Conservation (phyloP, 1,140 invertebrate genomes). For the Tetramorium alpestre region DNA sequence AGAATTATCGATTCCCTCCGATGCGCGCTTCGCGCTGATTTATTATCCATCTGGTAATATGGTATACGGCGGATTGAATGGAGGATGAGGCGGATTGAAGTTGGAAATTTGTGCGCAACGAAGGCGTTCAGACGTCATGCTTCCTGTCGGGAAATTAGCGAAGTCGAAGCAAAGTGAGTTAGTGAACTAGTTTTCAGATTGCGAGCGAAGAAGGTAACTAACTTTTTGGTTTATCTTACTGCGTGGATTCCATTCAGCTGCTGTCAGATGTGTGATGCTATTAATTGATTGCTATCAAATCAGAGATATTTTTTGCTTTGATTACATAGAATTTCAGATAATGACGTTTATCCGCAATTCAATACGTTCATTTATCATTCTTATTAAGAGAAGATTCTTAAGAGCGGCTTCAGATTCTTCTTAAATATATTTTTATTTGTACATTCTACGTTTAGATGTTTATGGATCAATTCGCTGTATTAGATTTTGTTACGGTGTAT, state of each 20-base stretch:
- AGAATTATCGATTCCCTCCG: slow-evolving; percentile 35
- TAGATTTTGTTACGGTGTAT: slow-evolving; percentile 3
- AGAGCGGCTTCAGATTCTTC: background rate
- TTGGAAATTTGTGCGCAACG: background rate
- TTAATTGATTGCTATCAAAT: background rate
- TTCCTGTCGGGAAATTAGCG: background rate
- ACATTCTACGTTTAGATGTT: background rate
- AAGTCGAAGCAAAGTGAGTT: background rate
- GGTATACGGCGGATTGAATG: background rate
- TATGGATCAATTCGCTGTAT: slow-evolving; percentile 31
- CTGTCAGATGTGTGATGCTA: background rate
- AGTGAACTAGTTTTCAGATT: slow-evolving; percentile 8
- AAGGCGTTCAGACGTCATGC: background rate
- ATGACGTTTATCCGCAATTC: slow-evolving; percentile 31
- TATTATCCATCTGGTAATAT: slow-evolving; percentile 59
- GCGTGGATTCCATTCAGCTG: background rate
- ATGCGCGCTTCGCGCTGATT: slow-evolving; percentile 47
- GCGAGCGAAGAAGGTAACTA: background rate
- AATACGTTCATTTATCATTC: background rate
- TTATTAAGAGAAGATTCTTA: background rate
- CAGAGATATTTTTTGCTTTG: background rate
- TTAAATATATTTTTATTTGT: background rate
- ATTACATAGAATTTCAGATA: background rate
- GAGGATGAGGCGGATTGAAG: background rate
- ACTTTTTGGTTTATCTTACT: background rate